Percentiles rank a stretch among this genome's conserved stretches.
Conservation (phyloP, 2,888 invertebrate species). For the Myopa testacea region DNA sequence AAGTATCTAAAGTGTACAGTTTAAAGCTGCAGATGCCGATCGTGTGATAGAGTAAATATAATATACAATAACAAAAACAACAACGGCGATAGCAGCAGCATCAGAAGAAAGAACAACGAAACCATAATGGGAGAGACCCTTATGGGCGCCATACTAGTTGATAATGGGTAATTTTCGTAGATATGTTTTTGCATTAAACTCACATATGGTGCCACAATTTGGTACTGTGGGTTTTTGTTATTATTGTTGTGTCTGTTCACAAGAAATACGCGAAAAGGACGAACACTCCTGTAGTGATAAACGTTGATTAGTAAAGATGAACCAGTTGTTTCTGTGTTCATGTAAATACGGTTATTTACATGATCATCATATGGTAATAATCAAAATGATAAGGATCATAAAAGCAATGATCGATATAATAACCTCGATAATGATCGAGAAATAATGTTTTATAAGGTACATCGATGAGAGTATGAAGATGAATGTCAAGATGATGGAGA, state of each 20-base stretch:
- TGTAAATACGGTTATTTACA: no score
- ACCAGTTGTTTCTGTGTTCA: background rate
- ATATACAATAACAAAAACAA: background rate
- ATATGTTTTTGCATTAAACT: conserved; percentile 16
- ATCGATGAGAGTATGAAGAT: no score
- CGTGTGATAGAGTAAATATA: conserved; percentile 23
- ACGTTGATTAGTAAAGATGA: conserved; percentile 22
- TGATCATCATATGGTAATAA: no score
- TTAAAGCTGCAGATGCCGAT: conserved; percentile 33
- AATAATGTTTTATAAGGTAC: no score
- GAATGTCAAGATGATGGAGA: no score
- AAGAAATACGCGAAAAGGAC: background rate
- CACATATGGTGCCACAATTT: background rate
- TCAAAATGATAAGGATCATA: no score
- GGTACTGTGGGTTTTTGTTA: background rate
- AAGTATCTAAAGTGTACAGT: conserved; percentile 27
- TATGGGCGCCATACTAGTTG: conserved; percentile 3
- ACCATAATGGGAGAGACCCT: background rate
- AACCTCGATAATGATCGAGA: no score
- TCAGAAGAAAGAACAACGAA: background rate
- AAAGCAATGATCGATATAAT: no score
- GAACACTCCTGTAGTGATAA: conserved; percentile 26
- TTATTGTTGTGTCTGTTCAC: background rate
- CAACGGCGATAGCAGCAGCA: background rate
- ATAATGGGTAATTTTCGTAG: background rate